Base-by-base conservation (phyloP, 2,888 invertebrate genomes). In the Polyommatus icarus region DNA sequence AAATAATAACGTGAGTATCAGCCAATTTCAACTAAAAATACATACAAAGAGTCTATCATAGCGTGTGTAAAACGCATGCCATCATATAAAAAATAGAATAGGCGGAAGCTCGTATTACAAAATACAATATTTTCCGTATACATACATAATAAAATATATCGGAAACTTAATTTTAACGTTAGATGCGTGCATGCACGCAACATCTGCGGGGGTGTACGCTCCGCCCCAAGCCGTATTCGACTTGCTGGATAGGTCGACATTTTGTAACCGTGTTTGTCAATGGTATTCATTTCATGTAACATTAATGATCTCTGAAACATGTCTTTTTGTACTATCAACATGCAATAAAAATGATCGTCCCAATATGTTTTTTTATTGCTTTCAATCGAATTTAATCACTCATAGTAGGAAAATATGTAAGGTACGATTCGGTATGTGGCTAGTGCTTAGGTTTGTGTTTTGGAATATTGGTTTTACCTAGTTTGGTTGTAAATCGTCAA, bases 381-480 rank as follows among this genome's bases (percentile, higher is more conserved):
- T 75, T 75, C 24, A 29, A 75, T 75, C 75, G 75, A 75, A 75
- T 54, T 73, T 73, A 73, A 54, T 54, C 54, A 54, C 46, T 54
- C 50, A 12, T 18, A 18, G 54, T 32, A 32, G 20, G 10, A 40
- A 32, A 40, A 20, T 72, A 24, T 54, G 50, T 75, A 73, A 46
- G 29, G 12, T 50, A 50, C 50, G 75, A n/a, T 54, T 75, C 75
- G 75, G 75, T 54, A 75, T 75, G 54, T 50, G 54, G 75, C 29
- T 75, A 75, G 75, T 75, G 75, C 50, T 46, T 75, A 75, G 75
- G n/a, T 73, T 73, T 73, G 73, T 73, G 75, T 29, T 75, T 75
- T 75, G 75, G 54, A 54, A 75, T 75, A 75, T 75, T 75, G 29
- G 54, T 29, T 67, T 75, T 24, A 12, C 54, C 50, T 18, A 54